Evolutionary conservation across 53 echinoderm and acorn worm genomes (phyloP).

Genomic region (Astropecten irregularis): DNA sequence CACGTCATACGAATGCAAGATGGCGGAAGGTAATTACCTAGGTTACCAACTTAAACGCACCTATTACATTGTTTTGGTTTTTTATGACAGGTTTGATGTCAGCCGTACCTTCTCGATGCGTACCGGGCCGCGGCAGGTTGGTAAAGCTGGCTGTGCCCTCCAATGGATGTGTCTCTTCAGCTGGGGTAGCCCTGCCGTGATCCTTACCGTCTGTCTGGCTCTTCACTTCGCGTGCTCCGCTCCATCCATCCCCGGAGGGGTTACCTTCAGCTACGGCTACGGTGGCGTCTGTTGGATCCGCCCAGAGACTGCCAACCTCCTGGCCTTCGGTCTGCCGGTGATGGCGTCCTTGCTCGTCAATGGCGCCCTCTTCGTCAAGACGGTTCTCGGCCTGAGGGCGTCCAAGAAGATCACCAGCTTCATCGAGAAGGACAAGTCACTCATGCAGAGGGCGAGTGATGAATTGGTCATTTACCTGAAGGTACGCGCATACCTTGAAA

Average conservation of each 20-base stretch:
- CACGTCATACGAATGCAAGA: too few species aligned
- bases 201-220: slow-evolving; percentile 22
- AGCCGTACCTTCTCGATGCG: slow-evolving; percentile 55
- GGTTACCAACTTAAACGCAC: too few species aligned
- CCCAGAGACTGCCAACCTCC: slow-evolving; percentile 12
- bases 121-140: slow-evolving; percentile 27
- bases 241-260: not conserved
- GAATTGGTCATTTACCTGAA: slow-evolving; percentile 56
- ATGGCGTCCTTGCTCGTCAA: slow-evolving; percentile 48
- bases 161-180: slow-evolving; percentile 28
- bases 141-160: slow-evolving; percentile 16
- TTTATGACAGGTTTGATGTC: slow-evolving; percentile 35
- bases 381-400: slow-evolving; percentile 29
- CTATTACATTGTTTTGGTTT: not conserved
- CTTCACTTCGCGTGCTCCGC: slow-evolving; percentile 32
- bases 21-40: too few species aligned
- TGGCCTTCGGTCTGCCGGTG: slow-evolving; percentile 62
- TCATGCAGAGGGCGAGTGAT: slow-evolving; percentile 48
- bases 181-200: slow-evolving; percentile 30
- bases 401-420: slow-evolving; percentile 51
- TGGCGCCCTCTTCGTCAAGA: slow-evolving; percentile 24
- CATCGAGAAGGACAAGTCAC: slow-evolving; percentile 33
- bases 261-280: slow-evolving; percentile 34
- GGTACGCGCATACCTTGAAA: too few species aligned
- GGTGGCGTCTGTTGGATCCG: slow-evolving; percentile 43